phyloP scores from a whole-genome alignment of 2,113 vertebrate species.

The Sinosuthora webbiana region DNA sequence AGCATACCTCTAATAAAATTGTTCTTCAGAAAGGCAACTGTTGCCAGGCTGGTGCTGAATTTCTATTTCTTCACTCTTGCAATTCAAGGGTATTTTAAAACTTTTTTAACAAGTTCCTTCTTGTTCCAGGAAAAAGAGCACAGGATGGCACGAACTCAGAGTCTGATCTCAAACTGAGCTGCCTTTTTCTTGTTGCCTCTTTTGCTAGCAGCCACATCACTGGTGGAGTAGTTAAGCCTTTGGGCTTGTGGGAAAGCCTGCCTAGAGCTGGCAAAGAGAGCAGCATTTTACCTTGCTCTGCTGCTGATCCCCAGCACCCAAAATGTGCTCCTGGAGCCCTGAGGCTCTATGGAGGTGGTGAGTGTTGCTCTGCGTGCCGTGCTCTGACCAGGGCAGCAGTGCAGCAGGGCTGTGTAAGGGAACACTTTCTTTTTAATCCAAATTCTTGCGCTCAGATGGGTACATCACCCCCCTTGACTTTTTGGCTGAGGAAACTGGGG shows the following conservation, averaged over 20 bases:
- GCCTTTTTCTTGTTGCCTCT: neutral
- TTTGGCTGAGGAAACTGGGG: accelerated
- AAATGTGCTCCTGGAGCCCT: neutral
- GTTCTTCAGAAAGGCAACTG: neutral
- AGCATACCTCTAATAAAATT: neutral
- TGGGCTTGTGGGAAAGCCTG: neutral
- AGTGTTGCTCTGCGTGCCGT: neutral
- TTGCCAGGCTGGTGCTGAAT: neutral
- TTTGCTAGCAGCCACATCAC: neutral
- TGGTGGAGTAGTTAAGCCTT: neutral
- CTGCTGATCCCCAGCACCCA: neutral
- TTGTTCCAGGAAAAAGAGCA: slow-evolving; percentile 2
- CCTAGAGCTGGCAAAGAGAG: neutral
- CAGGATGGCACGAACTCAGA: neutral
- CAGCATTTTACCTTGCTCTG: neutral
- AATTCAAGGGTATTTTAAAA: neutral
- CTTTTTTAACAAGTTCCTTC: neutral
- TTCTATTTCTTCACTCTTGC: neutral
- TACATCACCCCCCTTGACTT: neutral
- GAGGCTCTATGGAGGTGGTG: neutral
- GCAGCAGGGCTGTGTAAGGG: neutral
- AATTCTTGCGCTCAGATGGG: neutral
- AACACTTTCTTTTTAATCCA: neutral
- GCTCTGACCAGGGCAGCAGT: neutral
- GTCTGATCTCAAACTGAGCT: neutral